Conservation (phyloP, 1,140 invertebrate species). For the Pseudomyrmex sp. region DNA sequence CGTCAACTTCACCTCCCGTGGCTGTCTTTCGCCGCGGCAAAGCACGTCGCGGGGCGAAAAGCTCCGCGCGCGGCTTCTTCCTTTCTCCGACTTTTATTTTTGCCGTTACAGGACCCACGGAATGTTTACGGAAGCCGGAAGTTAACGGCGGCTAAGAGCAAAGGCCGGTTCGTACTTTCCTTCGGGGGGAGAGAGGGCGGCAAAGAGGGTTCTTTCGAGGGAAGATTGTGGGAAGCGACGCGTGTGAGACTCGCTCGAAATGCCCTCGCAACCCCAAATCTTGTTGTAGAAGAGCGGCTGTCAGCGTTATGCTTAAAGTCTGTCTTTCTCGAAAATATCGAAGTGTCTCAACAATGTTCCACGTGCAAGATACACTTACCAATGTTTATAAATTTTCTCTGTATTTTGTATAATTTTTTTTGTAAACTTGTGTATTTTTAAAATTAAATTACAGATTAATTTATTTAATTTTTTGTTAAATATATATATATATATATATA, state of each 20-base stretch:
- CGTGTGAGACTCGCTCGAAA: constrained; percentile 45
- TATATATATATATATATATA: no score
- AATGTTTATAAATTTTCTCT: background rate
- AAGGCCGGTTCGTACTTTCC: constrained; percentile 36
- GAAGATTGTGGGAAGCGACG: constrained; percentile 27
- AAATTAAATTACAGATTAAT: no score
- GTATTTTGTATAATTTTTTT: background rate
- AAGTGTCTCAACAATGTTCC: background rate
- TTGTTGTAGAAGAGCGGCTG: background rate
- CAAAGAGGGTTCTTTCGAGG: background rate
- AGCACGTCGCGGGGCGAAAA: constrained; percentile 40
- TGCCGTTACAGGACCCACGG: constrained; percentile 16
- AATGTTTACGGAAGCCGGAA: constrained; percentile 63
- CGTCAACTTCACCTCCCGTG: background rate
- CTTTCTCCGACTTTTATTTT: constrained; percentile 46
- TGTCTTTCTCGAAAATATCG: background rate
- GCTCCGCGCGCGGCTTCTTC: constrained; percentile 36
- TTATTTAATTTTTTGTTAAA: no score
- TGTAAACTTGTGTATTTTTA: background rate
- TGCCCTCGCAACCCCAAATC: background rate
- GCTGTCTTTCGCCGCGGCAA: constrained; percentile 29
- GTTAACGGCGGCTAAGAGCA: constrained; percentile 63
- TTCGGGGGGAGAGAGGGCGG: background rate
- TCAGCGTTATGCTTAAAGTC: background rate
- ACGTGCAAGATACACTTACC: background rate